A percentile compares a stretch with the other conserved stretches of the same genome.
Conservation (phyloP, 2,113 vertebrate species). For the Willisornis vidua region DNA sequence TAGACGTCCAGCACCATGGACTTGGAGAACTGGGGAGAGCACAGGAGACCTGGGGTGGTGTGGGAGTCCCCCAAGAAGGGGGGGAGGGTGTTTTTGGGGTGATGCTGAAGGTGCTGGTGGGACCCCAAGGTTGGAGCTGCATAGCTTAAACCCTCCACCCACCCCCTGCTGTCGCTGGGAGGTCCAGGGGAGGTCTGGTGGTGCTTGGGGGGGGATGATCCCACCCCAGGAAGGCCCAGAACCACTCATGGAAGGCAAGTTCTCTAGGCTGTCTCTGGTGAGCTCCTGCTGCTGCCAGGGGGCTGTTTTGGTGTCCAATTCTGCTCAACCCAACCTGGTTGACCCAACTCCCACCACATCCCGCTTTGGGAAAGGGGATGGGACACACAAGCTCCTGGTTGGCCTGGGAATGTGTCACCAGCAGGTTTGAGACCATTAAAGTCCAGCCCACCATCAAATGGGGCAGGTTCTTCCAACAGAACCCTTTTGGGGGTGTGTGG, state of each 20-base stretch:
- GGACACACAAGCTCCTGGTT: not conserved
- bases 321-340: not conserved
- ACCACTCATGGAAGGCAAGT: not conserved
- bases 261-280: not conserved
- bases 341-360: not conserved
- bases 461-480: not conserved
- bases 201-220: not conserved
- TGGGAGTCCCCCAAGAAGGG: rapidly evolving
- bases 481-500: not conserved
- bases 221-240: not conserved
- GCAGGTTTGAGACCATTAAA: not conserved
- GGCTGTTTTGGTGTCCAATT: not conserved
- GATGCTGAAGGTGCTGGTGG: not conserved
- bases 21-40: slow-evolving; percentile 88
- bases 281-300: not conserved
- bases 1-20: slow-evolving; percentile 97
- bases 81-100: not conserved
- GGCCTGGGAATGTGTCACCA: not conserved
- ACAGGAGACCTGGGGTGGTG: rapidly evolving
- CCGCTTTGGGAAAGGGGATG: not conserved
- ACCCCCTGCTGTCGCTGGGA: rapidly evolving
- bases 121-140: not conserved
- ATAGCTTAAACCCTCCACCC: not conserved
- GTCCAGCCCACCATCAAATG: not conserved
- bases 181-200: no score